Evolutionary conservation across 1,140 invertebrate genomes (phyloP).

Genomic region (Physella acuta): DNA sequence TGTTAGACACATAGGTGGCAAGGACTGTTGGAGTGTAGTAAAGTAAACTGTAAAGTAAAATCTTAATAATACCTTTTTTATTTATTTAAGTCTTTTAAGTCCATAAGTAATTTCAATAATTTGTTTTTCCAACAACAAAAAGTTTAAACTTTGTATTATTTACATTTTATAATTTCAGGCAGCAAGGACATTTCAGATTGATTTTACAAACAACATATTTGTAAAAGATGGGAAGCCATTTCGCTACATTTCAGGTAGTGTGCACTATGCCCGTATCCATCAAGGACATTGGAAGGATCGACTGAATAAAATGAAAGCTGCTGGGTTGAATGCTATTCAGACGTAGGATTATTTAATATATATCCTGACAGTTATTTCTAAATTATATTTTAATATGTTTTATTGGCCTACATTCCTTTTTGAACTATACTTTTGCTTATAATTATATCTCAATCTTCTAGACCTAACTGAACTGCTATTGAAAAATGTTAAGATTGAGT

Average conservation of each 20-base stretch:
- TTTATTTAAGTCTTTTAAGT: too few relatives aligned
- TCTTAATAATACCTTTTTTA: too few relatives aligned
- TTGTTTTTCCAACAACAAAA: background rate
- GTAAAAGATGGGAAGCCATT: conserved; percentile 81
- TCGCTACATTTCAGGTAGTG: conserved; percentile 83
- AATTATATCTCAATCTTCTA: too few relatives aligned
- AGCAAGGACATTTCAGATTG: conserved; percentile 63
- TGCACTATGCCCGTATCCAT: conserved; percentile 90
- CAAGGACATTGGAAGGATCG: conserved; percentile 81
- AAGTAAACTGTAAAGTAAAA: too few relatives aligned
- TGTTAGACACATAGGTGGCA: background rate
- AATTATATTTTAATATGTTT: too few relatives aligned
- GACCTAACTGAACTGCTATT: too few relatives aligned
- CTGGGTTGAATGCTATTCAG: conserved; percentile 67
- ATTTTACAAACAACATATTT: conserved; percentile 76
- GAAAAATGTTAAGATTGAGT: too few relatives aligned
- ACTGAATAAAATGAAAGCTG: conserved; percentile 78
- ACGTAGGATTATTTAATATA: too few relatives aligned
- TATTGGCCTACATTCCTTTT: too few relatives aligned
- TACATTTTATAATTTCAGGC: background rate
- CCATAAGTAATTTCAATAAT: background rate
- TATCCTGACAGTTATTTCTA: too few relatives aligned
- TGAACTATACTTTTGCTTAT: too few relatives aligned
- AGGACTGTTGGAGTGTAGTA: too few relatives aligned
- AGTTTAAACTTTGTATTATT: background rate